phyloP scores from a whole-genome alignment of 1,140 invertebrate species.

The Bradynema listronoti region DNA sequence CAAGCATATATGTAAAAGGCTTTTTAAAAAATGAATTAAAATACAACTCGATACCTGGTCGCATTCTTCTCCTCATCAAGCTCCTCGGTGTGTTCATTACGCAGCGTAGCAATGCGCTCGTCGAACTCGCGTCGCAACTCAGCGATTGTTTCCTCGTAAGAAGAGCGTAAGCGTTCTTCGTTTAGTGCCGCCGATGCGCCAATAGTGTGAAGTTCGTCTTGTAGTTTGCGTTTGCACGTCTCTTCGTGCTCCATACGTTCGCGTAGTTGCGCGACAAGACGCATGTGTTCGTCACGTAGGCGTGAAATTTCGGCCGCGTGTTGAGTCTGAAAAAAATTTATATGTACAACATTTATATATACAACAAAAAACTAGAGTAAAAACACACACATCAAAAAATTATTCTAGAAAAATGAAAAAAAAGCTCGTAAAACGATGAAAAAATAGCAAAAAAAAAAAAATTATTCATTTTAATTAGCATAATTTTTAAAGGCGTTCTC shows the following conservation, averaged over 20 bases:
- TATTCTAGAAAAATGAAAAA: too few species aligned
- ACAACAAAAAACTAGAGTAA: too few species aligned
- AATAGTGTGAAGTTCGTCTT: slow-evolving; percentile 43
- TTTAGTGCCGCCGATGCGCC: slow-evolving; percentile 2
- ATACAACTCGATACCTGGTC: too few species aligned
- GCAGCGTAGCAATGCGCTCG: slow-evolving; percentile 33
- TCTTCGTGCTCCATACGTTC: slow-evolving; percentile 47
- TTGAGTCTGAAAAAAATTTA: slow-evolving; percentile 8
- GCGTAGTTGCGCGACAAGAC: slow-evolving; percentile 29
- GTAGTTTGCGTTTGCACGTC: slow-evolving; percentile 27
- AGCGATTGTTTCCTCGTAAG: slow-evolving; percentile 40
- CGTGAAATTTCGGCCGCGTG: slow-evolving; percentile 32
- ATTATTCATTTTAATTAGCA: too few species aligned
- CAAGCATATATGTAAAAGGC: too few species aligned
- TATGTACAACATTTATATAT: too few species aligned
- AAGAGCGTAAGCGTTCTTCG: slow-evolving; percentile 20
- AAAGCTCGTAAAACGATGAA: too few species aligned
- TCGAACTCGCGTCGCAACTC: slow-evolving; percentile 40
- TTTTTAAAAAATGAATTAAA: too few species aligned
- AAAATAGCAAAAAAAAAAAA: too few species aligned
- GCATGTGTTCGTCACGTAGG: slow-evolving; percentile 41
- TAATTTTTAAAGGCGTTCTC: too few species aligned
- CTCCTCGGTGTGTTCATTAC: slow-evolving; percentile 43
- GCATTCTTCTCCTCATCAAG: slow-evolving; percentile 54
- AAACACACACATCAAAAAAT: too few species aligned